phyloP scores from a whole-genome alignment of 2,888 invertebrate species.

The Resseliella maxima region DNA sequence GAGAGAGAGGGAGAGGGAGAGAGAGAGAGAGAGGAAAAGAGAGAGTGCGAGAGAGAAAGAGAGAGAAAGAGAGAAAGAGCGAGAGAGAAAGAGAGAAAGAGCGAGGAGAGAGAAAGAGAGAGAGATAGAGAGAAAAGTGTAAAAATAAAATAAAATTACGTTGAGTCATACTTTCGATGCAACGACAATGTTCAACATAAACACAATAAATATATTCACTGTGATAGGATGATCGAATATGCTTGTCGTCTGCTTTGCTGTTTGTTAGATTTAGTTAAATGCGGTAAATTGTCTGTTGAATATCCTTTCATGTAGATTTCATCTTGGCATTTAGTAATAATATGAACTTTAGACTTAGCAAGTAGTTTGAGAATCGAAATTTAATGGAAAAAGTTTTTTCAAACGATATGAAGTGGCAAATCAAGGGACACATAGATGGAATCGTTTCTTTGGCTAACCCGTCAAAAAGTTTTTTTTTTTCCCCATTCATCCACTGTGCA shows the following conservation, averaged over 20 bases:
- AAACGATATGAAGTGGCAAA: slow-evolving; percentile 25
- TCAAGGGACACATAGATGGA: slow-evolving; percentile 40
- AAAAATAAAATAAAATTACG: neutral
- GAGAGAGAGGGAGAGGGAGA: no score
- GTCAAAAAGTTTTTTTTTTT: no score
- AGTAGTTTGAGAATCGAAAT: slow-evolving; percentile 37
- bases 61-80: no score
- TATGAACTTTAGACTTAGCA: neutral
- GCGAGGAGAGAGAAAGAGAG: no score
- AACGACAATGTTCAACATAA: neutral
- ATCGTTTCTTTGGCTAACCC: no score
- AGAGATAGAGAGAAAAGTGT: neutral
- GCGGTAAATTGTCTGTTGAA: neutral
- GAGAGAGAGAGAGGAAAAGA: no score
- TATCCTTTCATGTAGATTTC: neutral
- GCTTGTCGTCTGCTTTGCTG: neutral
- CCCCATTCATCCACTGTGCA: no score
- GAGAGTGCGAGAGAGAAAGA: no score
- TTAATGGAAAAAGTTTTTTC: slow-evolving; percentile 38
- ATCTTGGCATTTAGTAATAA: neutral
- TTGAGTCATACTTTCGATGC: neutral
- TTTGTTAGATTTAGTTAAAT: slow-evolving; percentile 30
- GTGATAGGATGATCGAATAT: slow-evolving; percentile 34
- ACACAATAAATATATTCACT: neutral
- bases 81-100: no score